Evolutionary conservation across 92 coral and sea anemone genomes (phyloP).

Genomic region (Blastomussa wellsi): DNA sequence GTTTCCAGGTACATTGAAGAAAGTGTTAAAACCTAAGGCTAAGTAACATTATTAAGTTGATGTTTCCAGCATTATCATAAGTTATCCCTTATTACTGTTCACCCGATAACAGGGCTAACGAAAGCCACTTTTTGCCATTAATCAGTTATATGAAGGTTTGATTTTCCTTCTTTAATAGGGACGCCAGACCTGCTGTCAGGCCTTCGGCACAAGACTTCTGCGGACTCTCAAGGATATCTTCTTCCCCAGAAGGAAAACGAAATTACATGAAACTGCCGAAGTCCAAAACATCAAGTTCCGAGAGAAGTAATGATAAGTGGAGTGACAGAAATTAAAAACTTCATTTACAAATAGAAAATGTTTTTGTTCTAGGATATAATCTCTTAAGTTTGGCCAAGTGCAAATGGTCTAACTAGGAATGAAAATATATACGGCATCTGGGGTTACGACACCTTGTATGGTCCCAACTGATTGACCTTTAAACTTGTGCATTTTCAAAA

Average conservation of each 20-base stretch:
- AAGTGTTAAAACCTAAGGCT: too few species aligned
- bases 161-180: slow-evolving; percentile 10
- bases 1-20: too few species aligned
- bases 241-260: neutral
- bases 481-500: too few species aligned
- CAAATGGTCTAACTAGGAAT: too few species aligned
- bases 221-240: slow-evolving; percentile 41
- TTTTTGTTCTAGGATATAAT: neutral
- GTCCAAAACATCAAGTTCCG: neutral
- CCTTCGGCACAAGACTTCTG: slow-evolving; percentile 27
- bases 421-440: too few species aligned
- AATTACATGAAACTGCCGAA: neutral
- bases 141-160: neutral
- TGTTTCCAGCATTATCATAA: too few species aligned
- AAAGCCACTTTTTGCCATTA: neutral
- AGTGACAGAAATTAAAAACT: too few species aligned
- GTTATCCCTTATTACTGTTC: too few species aligned
- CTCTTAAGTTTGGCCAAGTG: neutral
- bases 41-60: too few species aligned
- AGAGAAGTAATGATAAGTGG: neutral
- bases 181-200: slow-evolving; percentile 38
- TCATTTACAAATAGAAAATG: neutral
- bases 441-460: too few species aligned
- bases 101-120: too few species aligned
- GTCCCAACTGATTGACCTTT: too few species aligned